Evolutionary conservation across 2,113 vertebrate genomes (phyloP), one percentile per base, ranked within the genome.

Genomic region (Bothrops jararaca): DNA sequence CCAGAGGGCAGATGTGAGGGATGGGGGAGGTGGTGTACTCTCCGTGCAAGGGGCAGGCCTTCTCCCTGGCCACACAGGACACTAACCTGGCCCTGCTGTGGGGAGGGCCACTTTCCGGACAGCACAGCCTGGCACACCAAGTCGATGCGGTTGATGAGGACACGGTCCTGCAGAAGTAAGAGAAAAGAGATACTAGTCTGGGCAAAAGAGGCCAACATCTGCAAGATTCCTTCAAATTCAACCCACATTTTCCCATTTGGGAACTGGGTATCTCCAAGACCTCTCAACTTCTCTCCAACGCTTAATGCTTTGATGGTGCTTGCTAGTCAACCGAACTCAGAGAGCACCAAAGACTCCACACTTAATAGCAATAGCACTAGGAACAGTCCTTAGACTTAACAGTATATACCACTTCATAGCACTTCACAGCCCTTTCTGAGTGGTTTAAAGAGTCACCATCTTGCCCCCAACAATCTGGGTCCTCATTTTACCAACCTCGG

Each of bases 101-200:
- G 97, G 4, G 98, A 97, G 22, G 98, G 98, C 99, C 99, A 99
- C 95, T 98, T 98, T 80, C 99, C 99, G 1, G 96, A 98, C 94
- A 99, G 94, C 94, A 98, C 97, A 60, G 98, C 97, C 22, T 97
- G 97, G 89, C 98, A 99, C 92, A 99, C 95, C 95, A 96, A 98
- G 96, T 99, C 98, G 95, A 99, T 97, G 2, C 99, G 98, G 96
- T 98, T 98, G 95, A 99, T 99, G 95, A 99, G 92, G 92, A 98
- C 97, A 0, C 98, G 98, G 96, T 99, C 99, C 98, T 99, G 94
- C 4, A 3, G 29, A 34, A 48, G 26, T 26, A 57, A 64, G 12
- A 88, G 20, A 12, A 9, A n/a, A n/a, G 4, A 58, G 11, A 50
- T 9, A 22, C 48, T 23, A 42, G n/a, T 20, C 34, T 34, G 26